phyloP scores from a whole-genome alignment of 1,140 invertebrate genomes.

The Musca domestica region DNA sequence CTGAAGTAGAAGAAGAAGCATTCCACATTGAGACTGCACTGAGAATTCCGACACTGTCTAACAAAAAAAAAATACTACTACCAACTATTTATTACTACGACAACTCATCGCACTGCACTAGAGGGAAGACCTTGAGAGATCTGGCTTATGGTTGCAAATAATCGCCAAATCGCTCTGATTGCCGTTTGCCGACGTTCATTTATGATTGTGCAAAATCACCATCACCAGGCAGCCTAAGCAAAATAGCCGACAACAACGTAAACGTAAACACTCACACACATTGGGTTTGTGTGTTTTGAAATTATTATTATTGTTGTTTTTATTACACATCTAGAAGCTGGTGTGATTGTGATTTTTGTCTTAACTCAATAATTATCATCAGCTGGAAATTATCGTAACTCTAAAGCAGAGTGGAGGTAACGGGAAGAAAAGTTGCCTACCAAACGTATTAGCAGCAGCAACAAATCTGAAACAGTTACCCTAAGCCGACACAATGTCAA shows the following conservation, averaged over 20 bases:
- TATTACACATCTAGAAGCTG: too few relatives aligned
- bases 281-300: not conserved
- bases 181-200: not conserved
- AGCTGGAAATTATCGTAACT: slow-evolving; percentile 29
- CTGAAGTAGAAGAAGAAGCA: too few relatives aligned
- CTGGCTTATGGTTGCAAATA: too few relatives aligned
- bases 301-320: not conserved
- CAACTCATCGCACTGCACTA: not conserved
- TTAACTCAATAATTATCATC: slow-evolving; percentile 48
- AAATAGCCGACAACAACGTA: slow-evolving; percentile 6
- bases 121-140: not conserved
- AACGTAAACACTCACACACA: too few relatives aligned
- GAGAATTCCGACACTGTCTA: too few relatives aligned
- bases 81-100: too few relatives aligned
- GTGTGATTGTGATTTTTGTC: slow-evolving; percentile 53
- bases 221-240: not conserved
- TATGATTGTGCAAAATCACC: not conserved
- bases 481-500: slow-evolving; percentile 57
- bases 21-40: too few relatives aligned
- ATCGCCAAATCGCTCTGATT: too few relatives aligned
- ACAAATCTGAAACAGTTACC: slow-evolving; percentile 13
- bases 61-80: too few relatives aligned
- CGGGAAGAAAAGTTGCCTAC: not conserved
- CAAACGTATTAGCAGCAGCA: slow-evolving; percentile 17
- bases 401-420: slow-evolving; percentile 47